phyloP scores from a whole-genome alignment of 2,797 vertebrate species.

The Malurus leucopterus region DNA sequence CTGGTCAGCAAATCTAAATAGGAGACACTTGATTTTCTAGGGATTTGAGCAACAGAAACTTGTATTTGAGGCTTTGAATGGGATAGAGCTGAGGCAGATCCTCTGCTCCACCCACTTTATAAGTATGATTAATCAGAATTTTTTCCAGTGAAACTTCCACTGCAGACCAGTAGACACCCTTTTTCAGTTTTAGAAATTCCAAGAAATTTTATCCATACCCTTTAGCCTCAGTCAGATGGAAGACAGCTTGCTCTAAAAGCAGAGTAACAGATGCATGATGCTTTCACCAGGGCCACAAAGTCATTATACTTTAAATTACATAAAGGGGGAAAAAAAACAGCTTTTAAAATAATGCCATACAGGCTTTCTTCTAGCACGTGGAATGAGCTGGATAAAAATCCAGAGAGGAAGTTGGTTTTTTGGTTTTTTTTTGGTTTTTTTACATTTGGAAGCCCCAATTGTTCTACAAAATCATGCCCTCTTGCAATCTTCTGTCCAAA shows the following conservation, averaged over 20 bases:
- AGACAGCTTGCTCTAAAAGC: not conserved
- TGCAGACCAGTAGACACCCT: not conserved
- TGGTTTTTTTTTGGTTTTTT: not conserved
- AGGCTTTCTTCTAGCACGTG: not conserved
- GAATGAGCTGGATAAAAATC: not conserved
- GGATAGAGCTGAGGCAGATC: not conserved
- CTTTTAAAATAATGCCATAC: not conserved
- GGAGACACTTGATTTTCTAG: not conserved
- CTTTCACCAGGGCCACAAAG: not conserved
- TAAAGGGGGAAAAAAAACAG: accelerated
- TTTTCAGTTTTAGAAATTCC: not conserved
- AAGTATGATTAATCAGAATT: not conserved
- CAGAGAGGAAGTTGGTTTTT: not conserved
- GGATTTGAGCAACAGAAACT: not conserved
- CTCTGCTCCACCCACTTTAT: not conserved
- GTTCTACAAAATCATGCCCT: not conserved
- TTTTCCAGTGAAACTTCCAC: not conserved
- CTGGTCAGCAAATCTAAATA: not conserved
- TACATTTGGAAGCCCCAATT: not conserved
- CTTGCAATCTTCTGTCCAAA: not conserved
- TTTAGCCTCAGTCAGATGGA: not conserved
- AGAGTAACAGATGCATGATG: not conserved
- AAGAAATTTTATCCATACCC: not conserved
- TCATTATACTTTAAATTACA: not conserved
- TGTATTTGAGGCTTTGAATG: not conserved